Evolutionary conservation across 2,113 vertebrate genomes (phyloP).

Genomic region (Merops nubicus): DNA sequence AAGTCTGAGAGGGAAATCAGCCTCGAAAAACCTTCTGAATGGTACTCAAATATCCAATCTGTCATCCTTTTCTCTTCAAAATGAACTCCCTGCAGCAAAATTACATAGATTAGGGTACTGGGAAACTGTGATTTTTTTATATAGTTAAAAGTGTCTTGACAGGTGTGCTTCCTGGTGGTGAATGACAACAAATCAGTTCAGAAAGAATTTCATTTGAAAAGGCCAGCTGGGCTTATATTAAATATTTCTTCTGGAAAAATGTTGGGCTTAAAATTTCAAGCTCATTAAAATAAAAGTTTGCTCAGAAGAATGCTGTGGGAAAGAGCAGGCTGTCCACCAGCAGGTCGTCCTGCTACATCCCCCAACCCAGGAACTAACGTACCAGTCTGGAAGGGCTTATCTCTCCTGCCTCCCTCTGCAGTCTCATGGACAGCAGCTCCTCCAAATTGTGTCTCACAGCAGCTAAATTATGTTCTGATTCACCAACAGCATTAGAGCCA

Average conservation of each 20-base stretch:
- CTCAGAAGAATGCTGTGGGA: background rate
- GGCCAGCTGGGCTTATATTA: background rate
- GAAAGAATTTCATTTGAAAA: conserved; percentile 2
- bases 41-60: background rate
- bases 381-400: background rate
- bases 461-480: background rate
- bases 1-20: background rate
- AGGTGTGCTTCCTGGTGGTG: background rate
- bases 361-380: background rate
- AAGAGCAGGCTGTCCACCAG: background rate
- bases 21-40: background rate
- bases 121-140: background rate
- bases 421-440: background rate
- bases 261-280: background rate
- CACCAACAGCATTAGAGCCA: background rate
- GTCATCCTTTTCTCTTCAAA: background rate
- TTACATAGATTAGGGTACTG: background rate
- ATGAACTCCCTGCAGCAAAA: background rate
- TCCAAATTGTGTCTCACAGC: background rate
- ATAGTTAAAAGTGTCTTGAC: background rate
- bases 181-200: background rate
- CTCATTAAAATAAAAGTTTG: background rate
- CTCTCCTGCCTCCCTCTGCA: background rate
- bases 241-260: background rate
- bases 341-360: background rate